Evolutionary conservation across 2,113 vertebrate species (phyloP), one percentile per base, ranked within the genome.

Genomic region (Psammodynastes pulverulentus): DNA sequence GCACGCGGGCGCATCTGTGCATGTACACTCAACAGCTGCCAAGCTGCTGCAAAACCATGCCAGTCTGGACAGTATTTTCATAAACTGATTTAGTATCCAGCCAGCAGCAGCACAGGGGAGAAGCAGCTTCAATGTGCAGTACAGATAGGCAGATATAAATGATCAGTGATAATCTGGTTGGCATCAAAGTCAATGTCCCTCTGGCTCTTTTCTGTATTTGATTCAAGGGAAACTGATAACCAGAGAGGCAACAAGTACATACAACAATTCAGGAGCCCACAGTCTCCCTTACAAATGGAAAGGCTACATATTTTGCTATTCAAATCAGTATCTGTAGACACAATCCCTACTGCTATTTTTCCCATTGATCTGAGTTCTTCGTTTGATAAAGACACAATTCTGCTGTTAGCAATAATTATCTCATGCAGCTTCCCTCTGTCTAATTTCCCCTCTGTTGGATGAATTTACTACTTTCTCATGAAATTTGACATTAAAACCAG

Each of bases 401-500:
- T 43, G 56, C 10, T 91, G 52, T 23, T 92, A 48, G 29, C 9
- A 93, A 91, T 43, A 93, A 93, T 92, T 56, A 48, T 52, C 23
- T 89, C 23, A 72, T 10, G 9, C 46, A 92, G 6, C 17, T 79
- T 43, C 23, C 29, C 6, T 58, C 0, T 1, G 45, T 67, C 29
- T 67, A 67, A 15, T 34, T 88, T 21, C 21, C 51, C 4, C 21
- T 91, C 62, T 48, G 21, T 56, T 62, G 17, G 34, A 21, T 79
- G 21, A 86, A 8, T 89, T 91, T 89, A 93, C 56, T 91, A 89
- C 29, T 56, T 4, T 45, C 87, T 93, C 93, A 94, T 92, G 93
- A 94, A 96, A 95, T 29, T 17, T n/a, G 90, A 87, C n/a, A 95
- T 94, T 94, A 62, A 84, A 91, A 94, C 85, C 91, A 88, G 91